Percentiles rank a stretch among this genome's conserved stretches.
These are phyloP conservation scores for Opisthocomus hoazin DNA, from an alignment of 2,113 vertebrate genomes.

Conservation along the genomic window DNA sequence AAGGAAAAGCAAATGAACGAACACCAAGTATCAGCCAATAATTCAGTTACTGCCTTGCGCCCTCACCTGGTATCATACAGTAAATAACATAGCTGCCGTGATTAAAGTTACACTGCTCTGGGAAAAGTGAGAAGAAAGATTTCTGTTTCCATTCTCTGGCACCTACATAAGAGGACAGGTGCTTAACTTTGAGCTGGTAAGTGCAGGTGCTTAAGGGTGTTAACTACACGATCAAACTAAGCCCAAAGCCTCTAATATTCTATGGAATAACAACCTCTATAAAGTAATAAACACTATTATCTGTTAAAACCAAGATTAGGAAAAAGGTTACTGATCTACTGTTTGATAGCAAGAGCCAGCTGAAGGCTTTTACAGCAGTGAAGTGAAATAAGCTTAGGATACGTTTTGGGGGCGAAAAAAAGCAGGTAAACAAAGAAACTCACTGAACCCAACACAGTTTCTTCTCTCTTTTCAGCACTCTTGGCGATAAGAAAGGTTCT, in stretches of 20 bases:
- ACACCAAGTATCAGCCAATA: neutral
- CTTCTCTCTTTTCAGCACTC: neutral
- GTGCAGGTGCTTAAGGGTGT: neutral
- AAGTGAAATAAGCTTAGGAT: neutral
- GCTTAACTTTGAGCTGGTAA: neutral
- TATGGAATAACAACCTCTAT: neutral
- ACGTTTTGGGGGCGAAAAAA: rapidly evolving
- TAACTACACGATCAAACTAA: neutral
- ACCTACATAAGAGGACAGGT: rapidly evolving
- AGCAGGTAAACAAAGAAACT: neutral
- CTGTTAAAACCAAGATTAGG: neutral
- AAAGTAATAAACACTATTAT: neutral
- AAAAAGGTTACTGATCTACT: neutral
- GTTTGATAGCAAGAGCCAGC: neutral
- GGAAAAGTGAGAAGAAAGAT: neutral
- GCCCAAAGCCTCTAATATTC: neutral
- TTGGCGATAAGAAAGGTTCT: neutral
- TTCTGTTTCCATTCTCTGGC: rapidly evolving
- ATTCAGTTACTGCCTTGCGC: neutral
- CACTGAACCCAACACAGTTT: neutral
- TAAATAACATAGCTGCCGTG: neutral
- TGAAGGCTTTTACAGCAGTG: neutral
- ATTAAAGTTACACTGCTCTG: neutral
- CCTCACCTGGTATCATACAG: too few relatives aligned
- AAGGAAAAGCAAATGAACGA: neutral